A percentile compares a stretch with the other conserved stretches of the same genome.
These are phyloP conservation scores for Gobius niger DNA, from an alignment of 2,113 vertebrate species.

Conservation along the genomic window DNA sequence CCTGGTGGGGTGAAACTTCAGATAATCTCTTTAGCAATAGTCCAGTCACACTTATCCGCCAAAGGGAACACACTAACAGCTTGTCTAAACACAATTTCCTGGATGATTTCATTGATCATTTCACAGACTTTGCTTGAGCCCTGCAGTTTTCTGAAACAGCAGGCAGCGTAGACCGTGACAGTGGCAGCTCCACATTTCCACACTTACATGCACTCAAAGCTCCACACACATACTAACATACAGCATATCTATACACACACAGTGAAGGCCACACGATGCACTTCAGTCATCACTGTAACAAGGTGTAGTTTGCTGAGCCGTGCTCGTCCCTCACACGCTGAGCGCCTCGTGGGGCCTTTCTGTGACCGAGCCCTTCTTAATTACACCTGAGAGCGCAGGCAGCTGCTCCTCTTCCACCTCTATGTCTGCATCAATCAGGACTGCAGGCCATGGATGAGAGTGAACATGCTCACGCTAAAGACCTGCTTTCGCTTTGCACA, in stretches of 20 bases:
- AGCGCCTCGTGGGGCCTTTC: constrained; percentile 38
- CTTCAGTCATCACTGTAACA: constrained; percentile 51
- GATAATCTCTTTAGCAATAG: constrained; percentile 42
- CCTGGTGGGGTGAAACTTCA: constrained; percentile 15
- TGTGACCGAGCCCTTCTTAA: constrained; percentile 58
- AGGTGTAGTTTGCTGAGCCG: constrained; percentile 44
- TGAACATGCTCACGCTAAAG: constrained; percentile 20
- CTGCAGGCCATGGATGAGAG: constrained; percentile 9
- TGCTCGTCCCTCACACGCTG: constrained; percentile 26
- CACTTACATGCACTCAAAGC: constrained; percentile 19
- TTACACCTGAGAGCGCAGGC: constrained; percentile 59
- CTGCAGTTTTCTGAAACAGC: constrained; percentile 9
- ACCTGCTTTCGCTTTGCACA: not conserved
- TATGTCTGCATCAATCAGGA: constrained; percentile 48
- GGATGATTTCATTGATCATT: constrained; percentile 49
- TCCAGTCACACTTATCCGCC: constrained; percentile 35
- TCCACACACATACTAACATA: constrained; percentile 30
- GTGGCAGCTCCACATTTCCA: constrained; percentile 30
- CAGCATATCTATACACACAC: constrained; percentile 37
- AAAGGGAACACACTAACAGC: constrained; percentile 25
- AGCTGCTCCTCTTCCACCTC: constrained; percentile 61
- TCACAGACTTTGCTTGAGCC: constrained; percentile 30
- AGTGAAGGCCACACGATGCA: constrained; percentile 53
- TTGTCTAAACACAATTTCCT: constrained; percentile 51
- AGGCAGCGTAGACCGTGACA: not conserved